Evolutionary conservation across 2,888 invertebrate genomes (phyloP), one percentile per base, ranked within the genome.

Genomic region (Tinea semifulvella): DNA sequence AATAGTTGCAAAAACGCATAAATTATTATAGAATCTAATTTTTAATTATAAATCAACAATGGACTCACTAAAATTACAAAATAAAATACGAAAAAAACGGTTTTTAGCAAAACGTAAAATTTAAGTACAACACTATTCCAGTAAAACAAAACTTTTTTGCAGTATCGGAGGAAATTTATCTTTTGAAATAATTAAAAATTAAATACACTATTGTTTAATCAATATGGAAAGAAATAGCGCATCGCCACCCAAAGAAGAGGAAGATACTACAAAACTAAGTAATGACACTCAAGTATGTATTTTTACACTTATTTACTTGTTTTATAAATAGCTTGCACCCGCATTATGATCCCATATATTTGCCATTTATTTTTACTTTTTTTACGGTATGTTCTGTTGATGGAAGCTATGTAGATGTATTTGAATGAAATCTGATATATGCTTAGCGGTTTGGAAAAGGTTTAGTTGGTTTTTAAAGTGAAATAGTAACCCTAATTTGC

Each of bases 241-340:
- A 13, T 14, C n/a, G 13, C 31, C 31, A 7, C 2, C 13, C 2
- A 31, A 31, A 31, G 31, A 31, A 11, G 31, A 31, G 14, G 31
- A 31, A 31, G 31, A 31, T 7, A 13, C 7, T 7, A 2, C 10
- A 2, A 13, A n/a, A 31, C 3, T 31, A 13, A 7, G 14, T 31
- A n/a, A n/a, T 11, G 31, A 13, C 5, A 6, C 31, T 31, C 7
- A n/a, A 31, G 31, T 31, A 31, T 14, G 31, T 31, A 31, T 2
- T n/a, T 13, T 31, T 31, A 3, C 13, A 11, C 13, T 10, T 27
- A 27, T 4, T n/a, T 27, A 11, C n/a, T 43, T 20, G 36, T 35
- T 70, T 65, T 70, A 75, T 60, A 67, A 71, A 77, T 77, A 76
- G 77, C 72, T 58, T 46, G 57, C 63, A 64, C 72, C 76, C 73